phyloP scores from a whole-genome alignment of 1,140 invertebrate species.

The Zaprionus inermis region DNA sequence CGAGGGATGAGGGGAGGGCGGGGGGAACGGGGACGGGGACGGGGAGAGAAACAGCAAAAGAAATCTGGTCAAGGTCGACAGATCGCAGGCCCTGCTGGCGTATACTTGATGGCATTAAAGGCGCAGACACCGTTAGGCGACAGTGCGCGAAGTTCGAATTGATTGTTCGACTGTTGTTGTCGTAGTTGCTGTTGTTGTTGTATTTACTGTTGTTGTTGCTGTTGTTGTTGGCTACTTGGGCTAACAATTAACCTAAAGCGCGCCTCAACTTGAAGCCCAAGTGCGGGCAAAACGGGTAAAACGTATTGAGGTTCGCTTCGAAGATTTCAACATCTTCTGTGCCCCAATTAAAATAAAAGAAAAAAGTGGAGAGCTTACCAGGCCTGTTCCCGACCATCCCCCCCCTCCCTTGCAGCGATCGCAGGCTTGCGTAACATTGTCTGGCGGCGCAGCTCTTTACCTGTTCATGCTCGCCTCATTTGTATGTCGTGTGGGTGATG shows the following conservation, averaged over 20 bases:
- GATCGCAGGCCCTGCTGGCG: constrained; percentile 33
- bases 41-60: background rate
- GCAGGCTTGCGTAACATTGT: constrained; percentile 17
- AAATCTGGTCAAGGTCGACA: constrained; percentile 70
- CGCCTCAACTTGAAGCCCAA: constrained; percentile 8
- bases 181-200: background rate
- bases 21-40: background rate
- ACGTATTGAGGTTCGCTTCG: constrained; percentile 15
- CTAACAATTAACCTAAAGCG: constrained; percentile 7
- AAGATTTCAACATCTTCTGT: constrained; percentile 22
- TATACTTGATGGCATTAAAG: constrained; percentile 52
- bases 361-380: constrained; percentile 3
- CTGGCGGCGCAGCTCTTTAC: background rate
- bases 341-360: background rate
- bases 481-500: background rate
- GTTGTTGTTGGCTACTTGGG: background rate
- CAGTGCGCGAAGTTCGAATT: background rate
- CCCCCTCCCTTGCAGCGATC: background rate
- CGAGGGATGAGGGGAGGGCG: background rate
- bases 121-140: constrained; percentile 39
- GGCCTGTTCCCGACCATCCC: background rate
- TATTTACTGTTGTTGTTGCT: background rate
- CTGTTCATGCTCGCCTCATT: background rate
- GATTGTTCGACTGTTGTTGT: background rate
- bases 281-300: constrained; percentile 6